Evolutionary conservation across 2,113 vertebrate species (phyloP), one percentile per base, ranked within the genome.

Genomic region (Serranochromis macrocephalus): DNA sequence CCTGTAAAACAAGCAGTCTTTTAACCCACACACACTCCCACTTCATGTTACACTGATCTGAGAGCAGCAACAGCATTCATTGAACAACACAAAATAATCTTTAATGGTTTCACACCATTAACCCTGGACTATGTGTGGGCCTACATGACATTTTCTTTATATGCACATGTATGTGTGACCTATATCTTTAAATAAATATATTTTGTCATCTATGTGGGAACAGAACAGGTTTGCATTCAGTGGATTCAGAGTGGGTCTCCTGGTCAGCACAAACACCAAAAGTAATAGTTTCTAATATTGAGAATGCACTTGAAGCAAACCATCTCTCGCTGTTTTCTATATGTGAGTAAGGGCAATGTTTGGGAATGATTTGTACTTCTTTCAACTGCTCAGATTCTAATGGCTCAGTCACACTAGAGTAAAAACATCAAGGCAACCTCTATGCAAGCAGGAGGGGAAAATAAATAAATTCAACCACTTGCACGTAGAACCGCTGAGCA

Each of bases 11-110:
- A n/a, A 80, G 42, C 17, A 83, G 82, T 88, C 57, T 90, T 91
- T 90, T 83, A 93, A 92, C 90, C 89, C 90, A 86, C 93, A 89
- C 90, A 83, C 40, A 66, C 91, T 85, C 91, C 84, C 78, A 90
- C 87, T 87, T 88, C 61, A 57, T 90, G 78, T 73, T 80, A 89
- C 89, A 81, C 58, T 86, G 85, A 90, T 53, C 86, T 38, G 82
- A 80, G 24, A 24, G 82, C 58, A 42, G 79, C 61, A 86, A 58
- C 24, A 14, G 73, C 42, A 61, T 92, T 80, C 87, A 83, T 63
- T 47, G 61, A 87, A 55, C 58, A 55, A n/a, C 88, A 87, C 68
- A 51, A 86, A 91, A 78, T 10, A 53, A 14, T 57, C 29, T 51
- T 73, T 31, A 42, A 9, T 53, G 13, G 57, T 84, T 75, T 82